Evolutionary conservation across 2,888 invertebrate species (phyloP).

Genomic region (Spilarctia lutea): DNA sequence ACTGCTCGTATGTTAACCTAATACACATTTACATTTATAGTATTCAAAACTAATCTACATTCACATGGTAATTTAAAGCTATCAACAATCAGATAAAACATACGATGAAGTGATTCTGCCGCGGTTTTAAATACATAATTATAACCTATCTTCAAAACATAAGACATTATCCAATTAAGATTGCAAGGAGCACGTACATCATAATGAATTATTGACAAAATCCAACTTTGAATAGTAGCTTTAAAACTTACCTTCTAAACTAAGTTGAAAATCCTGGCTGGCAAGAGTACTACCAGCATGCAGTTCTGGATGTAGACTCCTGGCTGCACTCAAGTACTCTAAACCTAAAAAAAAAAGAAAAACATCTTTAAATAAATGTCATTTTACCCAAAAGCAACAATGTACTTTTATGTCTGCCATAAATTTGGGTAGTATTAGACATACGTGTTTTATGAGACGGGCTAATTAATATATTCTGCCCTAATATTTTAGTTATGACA

Average conservation of each 20-base stretch:
- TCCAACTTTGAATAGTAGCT: not conserved
- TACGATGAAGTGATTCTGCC: not conserved
- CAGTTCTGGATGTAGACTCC: constrained; percentile 87
- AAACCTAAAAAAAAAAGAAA: constrained; percentile 69
- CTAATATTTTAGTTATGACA: not conserved
- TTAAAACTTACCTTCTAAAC: constrained; percentile 91
- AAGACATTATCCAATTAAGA: not conserved
- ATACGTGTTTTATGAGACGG: not conserved
- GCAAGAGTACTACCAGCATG: constrained; percentile 90
- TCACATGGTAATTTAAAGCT: not conserved
- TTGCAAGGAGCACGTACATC: not conserved
- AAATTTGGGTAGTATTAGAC: not conserved
- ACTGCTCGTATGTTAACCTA: too few relatives aligned
- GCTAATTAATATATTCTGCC: not conserved
- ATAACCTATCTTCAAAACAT: not conserved
- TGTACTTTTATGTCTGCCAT: not conserved
- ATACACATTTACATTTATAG: not conserved
- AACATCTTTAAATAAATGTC: not conserved
- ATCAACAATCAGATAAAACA: not conserved
- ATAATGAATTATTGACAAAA: not conserved
- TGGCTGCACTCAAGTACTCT: constrained; percentile 82
- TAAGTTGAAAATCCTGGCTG: constrained; percentile 95
- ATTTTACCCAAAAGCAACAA: not conserved
- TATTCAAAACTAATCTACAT: not conserved
- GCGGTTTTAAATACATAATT: not conserved